Evolutionary conservation across 2,113 vertebrate species (phyloP).

Genomic region (Semnornis frantzii): DNA sequence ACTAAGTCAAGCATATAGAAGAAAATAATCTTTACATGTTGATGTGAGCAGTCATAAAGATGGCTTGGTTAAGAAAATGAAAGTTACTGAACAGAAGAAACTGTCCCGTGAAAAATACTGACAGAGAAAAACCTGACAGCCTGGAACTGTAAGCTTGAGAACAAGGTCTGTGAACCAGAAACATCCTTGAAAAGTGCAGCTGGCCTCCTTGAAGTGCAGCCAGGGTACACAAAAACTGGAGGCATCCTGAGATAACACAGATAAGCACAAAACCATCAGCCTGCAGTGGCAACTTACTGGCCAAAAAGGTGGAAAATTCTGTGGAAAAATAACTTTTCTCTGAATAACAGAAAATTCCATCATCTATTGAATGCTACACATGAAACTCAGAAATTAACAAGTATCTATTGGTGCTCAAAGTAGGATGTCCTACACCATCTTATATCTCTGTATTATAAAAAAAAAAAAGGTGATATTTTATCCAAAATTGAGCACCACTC

Average conservation of each 20-base stretch:
- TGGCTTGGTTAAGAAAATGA: background rate
- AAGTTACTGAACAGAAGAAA: background rate
- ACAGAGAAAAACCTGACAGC: background rate
- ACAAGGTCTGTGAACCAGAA: background rate
- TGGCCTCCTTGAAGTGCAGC: background rate
- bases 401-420: background rate
- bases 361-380: background rate
- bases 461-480: background rate
- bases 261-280: background rate
- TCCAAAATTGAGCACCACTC: background rate
- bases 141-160: background rate
- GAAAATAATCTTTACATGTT: background rate
- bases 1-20: background rate
- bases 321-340: background rate
- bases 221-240: background rate
- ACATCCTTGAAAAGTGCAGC: background rate
- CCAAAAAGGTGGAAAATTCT: background rate
- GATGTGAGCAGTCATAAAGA: background rate
- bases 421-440: background rate
- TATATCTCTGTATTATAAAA: background rate
- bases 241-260: fast-evolving
- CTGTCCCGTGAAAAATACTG: background rate
- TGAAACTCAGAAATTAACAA: background rate
- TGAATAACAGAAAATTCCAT: background rate
- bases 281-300: background rate